Evolutionary conservation across 2,113 vertebrate genomes (phyloP), one percentile per base, ranked within the genome.

Genomic region (Plecturocebus donacophilus): DNA sequence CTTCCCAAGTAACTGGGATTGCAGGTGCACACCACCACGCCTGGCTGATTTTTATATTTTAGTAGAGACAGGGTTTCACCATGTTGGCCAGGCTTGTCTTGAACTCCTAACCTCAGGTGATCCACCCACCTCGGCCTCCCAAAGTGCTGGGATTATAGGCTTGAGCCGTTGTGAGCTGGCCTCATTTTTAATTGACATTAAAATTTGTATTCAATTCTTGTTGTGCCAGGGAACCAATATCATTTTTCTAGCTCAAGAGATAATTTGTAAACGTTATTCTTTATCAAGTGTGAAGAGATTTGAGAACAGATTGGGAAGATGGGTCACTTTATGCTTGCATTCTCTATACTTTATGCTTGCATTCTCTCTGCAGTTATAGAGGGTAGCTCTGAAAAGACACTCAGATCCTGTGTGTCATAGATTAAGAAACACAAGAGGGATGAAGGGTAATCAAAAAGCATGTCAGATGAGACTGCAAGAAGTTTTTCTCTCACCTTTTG

Each of bases 161-260:
- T 30, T 64, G 27, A 64, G 61, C 27, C 61, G 14, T 12, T 64
- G 61, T 64, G 61, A 64, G 5, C 61, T 5, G 5, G 12, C 27
- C 32, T 68, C 61, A 83, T 85, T 92, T 96, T 75, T 68, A 80
- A n/a, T 92, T 96, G 92, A 64, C n/a, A 35, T 92, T 77, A 80
- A 95, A 42, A 91, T 71, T 90, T 90, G 54, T 61, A 40, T 84
- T 97, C 0, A 0, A 5, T 94, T 94, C 52, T 79, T 94, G 52
- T 71, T 93, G 52, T 96, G 73, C 66, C 21, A 27, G 86, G 68
- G 47, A 90, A 8, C 84, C 20, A 42, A 4, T 35, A 45, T 79
- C 27, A 81, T 81, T 87, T 80, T 70, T 80, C n/a, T 42, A n/a
- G 75, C 25, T 2, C 45, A 38, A 91, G 79, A 91, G 79, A 80